Conservation (phyloP, 2,113 vertebrate species). For the Isichthys henryi region DNA sequence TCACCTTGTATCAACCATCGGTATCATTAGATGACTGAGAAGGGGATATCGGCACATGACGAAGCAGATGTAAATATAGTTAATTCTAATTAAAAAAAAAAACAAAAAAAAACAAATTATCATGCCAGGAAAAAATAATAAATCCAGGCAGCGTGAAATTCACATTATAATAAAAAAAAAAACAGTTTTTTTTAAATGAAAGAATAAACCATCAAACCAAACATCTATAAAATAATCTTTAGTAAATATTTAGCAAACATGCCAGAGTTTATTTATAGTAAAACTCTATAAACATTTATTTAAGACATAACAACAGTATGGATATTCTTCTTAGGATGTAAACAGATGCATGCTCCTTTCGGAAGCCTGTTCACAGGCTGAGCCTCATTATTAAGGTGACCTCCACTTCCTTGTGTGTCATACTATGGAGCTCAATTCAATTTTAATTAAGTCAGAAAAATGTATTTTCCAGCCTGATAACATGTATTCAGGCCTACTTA, state of each 20-base stretch:
- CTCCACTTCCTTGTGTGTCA: not conserved
- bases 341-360: not conserved
- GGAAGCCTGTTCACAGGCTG: not conserved
- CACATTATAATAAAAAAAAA: not conserved
- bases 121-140: not conserved
- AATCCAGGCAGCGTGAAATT: not conserved
- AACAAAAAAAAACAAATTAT: not conserved
- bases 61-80: not conserved
- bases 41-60: not conserved
- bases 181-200: not conserved
- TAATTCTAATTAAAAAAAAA: not conserved
- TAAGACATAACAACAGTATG: not conserved
- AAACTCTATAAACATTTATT: not conserved
- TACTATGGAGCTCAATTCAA: not conserved
- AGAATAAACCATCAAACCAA: not conserved
- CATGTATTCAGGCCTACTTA: not conserved
- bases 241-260: not conserved
- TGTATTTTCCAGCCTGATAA: not conserved
- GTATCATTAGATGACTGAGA: not conserved
- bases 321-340: not conserved
- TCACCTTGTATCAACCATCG: not conserved
- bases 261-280: not conserved
- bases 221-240: not conserved
- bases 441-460: not conserved
- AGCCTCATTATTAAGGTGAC: not conserved